Percentiles rank a stretch among this genome's conserved stretches.
phyloP scores from a whole-genome alignment of 2,888 invertebrate species.

The Diaphora mendica region DNA sequence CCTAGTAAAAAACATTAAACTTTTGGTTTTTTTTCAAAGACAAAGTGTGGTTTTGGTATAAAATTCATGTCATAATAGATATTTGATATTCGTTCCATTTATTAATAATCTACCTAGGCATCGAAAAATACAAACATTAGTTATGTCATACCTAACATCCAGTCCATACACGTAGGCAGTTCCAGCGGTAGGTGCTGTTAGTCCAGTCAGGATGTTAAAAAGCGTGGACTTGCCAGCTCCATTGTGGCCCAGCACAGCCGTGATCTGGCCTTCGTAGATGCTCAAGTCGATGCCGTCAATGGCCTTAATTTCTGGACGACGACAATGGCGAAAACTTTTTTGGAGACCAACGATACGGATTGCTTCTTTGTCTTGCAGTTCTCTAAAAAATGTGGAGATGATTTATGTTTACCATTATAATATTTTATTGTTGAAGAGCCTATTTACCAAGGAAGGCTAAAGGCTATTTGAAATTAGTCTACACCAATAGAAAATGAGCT shows the following conservation, averaged over 20 bases:
- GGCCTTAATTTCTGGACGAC: conserved; percentile 89
- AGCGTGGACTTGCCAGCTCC: conserved; percentile 95
- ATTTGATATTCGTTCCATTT: no score
- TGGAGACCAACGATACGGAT: conserved; percentile 91
- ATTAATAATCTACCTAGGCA: no score
- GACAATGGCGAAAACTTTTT: conserved; percentile 90
- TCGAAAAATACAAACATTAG: neutral
- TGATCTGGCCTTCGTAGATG: conserved; percentile 95
- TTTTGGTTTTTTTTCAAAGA: no score
- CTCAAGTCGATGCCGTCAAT: conserved; percentile 92
- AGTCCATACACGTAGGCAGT: conserved; percentile 92
- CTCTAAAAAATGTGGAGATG: conserved; percentile 65
- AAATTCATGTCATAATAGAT: no score
- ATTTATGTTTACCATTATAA: no score
- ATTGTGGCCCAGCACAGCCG: conserved; percentile 94
- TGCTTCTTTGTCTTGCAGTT: conserved; percentile 91
- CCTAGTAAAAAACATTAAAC: no score
- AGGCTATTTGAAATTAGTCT: no score
- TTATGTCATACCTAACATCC: conserved; percentile 87
- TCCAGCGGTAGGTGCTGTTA: conserved; percentile 91
- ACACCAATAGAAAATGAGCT: no score
- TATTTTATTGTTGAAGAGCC: no score
- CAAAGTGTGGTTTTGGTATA: no score
- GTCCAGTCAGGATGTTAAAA: conserved; percentile 93
- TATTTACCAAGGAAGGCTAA: no score